Evolutionary conservation across 2,888 invertebrate species (phyloP).

Genomic region (Torymus texanus): DNA sequence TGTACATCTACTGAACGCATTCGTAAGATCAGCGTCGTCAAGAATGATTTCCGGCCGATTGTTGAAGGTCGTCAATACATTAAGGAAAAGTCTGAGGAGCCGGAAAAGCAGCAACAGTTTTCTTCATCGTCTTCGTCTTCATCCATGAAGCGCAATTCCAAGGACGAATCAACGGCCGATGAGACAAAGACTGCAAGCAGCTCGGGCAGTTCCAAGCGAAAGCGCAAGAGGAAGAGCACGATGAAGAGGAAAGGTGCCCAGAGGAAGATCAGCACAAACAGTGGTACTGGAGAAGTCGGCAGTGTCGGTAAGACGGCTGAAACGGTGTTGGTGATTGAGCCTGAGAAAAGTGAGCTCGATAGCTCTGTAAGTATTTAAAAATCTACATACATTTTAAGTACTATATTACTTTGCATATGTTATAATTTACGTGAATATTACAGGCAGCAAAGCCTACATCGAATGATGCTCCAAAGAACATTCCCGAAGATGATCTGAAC

Average conservation of each 20-base stretch:
- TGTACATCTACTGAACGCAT: slow-evolving; percentile 78
- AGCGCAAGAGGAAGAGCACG: slow-evolving; percentile 86
- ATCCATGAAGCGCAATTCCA: slow-evolving; percentile 63
- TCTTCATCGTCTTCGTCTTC: slow-evolving; percentile 52
- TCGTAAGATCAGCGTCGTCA: slow-evolving; percentile 79
- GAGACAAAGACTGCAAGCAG: slow-evolving; percentile 73
- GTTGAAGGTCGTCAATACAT: slow-evolving; percentile 66
- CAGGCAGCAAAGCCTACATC: slow-evolving; percentile 29
- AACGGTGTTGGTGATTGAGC: slow-evolving; percentile 38
- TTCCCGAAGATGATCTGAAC: slow-evolving; percentile 33
- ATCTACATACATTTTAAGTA: not conserved
- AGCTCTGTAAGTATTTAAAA: slow-evolving; percentile 60
- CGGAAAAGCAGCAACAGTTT: not conserved
- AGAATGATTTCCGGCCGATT: slow-evolving; percentile 81
- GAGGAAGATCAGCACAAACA: slow-evolving; percentile 78
- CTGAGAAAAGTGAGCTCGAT: slow-evolving; percentile 15
- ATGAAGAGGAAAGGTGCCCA: slow-evolving; percentile 85
- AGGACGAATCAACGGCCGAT: slow-evolving; percentile 67
- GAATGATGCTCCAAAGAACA: slow-evolving; percentile 21
- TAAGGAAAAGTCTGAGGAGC: slow-evolving; percentile 69
- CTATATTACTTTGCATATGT: not conserved
- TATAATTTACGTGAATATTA: not conserved
- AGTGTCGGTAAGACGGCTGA: slow-evolving; percentile 62
- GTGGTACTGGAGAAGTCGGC: slow-evolving; percentile 67
- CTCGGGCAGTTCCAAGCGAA: slow-evolving; percentile 79